Conservation (phyloP, 2,888 invertebrate species). For the Flexamia atlantica region DNA sequence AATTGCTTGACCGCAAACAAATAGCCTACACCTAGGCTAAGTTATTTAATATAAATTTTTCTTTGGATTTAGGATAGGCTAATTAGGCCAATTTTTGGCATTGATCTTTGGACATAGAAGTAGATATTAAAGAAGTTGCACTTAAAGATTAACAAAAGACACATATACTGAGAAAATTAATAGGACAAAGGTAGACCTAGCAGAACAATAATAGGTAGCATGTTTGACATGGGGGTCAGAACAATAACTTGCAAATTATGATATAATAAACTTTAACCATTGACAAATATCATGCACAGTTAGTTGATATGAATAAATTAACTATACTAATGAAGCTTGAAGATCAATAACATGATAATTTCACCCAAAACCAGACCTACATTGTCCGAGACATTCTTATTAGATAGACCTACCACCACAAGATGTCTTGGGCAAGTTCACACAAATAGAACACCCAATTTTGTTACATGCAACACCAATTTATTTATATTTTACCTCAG, state of each 20-base stretch:
- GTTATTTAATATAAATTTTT: too few species aligned
- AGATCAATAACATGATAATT: constrained; percentile 7
- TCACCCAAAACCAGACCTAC: constrained; percentile 55
- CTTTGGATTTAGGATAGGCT: too few species aligned
- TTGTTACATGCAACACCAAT: constrained; percentile 47
- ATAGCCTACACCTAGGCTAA: too few species aligned
- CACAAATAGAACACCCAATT: constrained; percentile 60
- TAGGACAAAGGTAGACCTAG: too few species aligned
- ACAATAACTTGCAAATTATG: background rate
- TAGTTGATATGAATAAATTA: constrained; percentile 2
- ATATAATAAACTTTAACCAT: background rate
- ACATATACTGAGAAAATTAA: too few species aligned
- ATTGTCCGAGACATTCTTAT: constrained; percentile 62
- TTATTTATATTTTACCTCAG: constrained; percentile 84
- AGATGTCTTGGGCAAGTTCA: constrained; percentile 81
- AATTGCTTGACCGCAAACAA: too few species aligned
- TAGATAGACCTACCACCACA: constrained; percentile 73
- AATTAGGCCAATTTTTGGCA: too few species aligned
- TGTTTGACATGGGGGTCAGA: background rate
- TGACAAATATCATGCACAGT: constrained; percentile 13
- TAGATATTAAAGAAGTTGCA: too few species aligned
- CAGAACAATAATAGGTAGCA: background rate
- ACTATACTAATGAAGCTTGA: background rate
- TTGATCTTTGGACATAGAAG: too few species aligned
- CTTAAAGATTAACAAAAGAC: too few species aligned